Conservation (phyloP, 2,888 invertebrate species). For the Tinea trinotella region DNA sequence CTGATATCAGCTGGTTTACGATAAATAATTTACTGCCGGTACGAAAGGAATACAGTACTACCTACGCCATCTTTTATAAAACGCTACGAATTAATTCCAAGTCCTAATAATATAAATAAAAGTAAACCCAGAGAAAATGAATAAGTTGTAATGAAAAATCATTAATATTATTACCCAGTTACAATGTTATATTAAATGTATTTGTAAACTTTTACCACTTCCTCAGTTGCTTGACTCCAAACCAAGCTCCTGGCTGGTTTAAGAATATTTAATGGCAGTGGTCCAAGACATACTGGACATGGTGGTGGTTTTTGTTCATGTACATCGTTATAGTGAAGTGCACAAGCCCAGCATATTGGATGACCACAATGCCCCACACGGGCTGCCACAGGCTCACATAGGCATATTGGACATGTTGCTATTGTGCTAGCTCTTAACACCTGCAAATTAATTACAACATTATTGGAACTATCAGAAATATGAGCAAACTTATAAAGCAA, state of each 20-base stretch:
- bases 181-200: neutral
- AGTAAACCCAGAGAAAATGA: too few relatives aligned
- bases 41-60: too few relatives aligned
- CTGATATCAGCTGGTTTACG: too few relatives aligned
- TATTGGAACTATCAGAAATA: too few relatives aligned
- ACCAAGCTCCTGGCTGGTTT: conserved; percentile 75
- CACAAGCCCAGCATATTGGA: conserved; percentile 96
- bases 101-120: too few relatives aligned
- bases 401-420: conserved; percentile 89
- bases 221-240: conserved; percentile 50
- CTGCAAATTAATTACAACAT: conserved; percentile 29
- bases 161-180: too few relatives aligned
- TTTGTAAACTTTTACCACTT: conserved; percentile 32
- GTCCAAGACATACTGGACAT: conserved; percentile 94
- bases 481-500: too few relatives aligned
- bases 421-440: conserved; percentile 31
- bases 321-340: conserved; percentile 90
- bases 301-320: conserved; percentile 83
- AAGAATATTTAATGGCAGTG: conserved; percentile 83
- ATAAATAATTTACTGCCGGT: too few relatives aligned
- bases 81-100: too few relatives aligned
- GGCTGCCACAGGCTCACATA: conserved; percentile 87
- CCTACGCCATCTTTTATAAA: too few relatives aligned
- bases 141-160: too few relatives aligned
- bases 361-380: conserved; percentile 97